Evolutionary conservation across 2,888 invertebrate species (phyloP).

Genomic region (Chrysina gloriosa): DNA sequence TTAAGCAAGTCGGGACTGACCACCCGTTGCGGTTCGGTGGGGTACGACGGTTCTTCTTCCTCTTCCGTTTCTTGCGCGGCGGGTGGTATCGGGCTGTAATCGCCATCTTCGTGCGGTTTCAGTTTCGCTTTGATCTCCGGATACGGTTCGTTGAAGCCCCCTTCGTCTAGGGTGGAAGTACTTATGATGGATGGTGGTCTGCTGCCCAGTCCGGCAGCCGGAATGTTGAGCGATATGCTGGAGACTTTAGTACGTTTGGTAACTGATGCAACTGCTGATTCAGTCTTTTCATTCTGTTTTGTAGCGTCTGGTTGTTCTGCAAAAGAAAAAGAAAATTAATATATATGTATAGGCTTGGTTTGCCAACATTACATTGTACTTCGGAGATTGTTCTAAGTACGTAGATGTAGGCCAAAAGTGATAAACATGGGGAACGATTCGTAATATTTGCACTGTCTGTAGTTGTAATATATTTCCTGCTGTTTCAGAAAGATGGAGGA

Average conservation of each 20-base stretch:
- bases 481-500: no score
- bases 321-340: slow-evolving; percentile 39
- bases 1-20: slow-evolving; percentile 39
- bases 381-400: no score
- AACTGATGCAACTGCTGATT: slow-evolving; percentile 55
- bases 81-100: no score
- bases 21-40: slow-evolving; percentile 18
- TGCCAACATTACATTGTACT: no score
- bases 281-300: slow-evolving; percentile 57
- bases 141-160: slow-evolving; percentile 79
- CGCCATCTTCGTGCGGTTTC: slow-evolving; percentile 58
- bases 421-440: no score
- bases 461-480: no score
- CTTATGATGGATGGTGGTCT: slow-evolving; percentile 77
- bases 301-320: slow-evolving; percentile 54
- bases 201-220: slow-evolving; percentile 73
- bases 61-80: slow-evolving; percentile 34
- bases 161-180: slow-evolving; percentile 70
- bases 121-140: slow-evolving; percentile 74
- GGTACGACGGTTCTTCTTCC: slow-evolving; percentile 38
- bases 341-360: no score
- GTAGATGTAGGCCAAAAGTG: no score
- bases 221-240: slow-evolving; percentile 73
- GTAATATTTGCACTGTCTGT: no score
- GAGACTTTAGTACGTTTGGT: slow-evolving; percentile 70